Conservation (phyloP, 2,797 vertebrate genomes). For the Phrynocephalus vlangalii region DNA sequence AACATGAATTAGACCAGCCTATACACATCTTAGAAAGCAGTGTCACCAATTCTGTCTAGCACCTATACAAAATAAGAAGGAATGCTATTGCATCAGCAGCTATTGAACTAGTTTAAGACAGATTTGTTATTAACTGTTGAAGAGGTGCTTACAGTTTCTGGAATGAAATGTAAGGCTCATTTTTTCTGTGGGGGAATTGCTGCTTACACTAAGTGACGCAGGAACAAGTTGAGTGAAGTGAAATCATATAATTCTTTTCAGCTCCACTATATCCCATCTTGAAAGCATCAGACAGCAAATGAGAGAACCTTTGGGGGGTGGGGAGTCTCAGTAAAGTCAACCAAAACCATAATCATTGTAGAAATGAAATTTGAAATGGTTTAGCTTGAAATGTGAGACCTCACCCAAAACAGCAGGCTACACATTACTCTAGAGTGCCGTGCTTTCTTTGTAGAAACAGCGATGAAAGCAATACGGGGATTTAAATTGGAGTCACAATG, state of each 20-base stretch:
- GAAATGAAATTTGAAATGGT: not conserved
- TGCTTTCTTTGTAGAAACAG: not conserved
- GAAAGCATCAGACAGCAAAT: not conserved
- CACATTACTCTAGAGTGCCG: not conserved
- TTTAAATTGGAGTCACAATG: not conserved
- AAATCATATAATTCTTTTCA: not conserved
- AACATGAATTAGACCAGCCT: not conserved
- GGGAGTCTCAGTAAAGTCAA: no score
- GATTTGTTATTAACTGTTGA: not conserved
- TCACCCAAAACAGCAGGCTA: not conserved
- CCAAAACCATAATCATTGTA: not conserved
- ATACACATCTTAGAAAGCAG: not conserved
- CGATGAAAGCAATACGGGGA: not conserved
- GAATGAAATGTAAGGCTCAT: not conserved
- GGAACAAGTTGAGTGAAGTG: not conserved
- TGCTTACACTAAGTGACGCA: not conserved
- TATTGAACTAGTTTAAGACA: conserved; percentile 3
- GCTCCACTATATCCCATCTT: not conserved
- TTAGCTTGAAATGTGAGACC: not conserved
- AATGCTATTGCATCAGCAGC: conserved; percentile 2
- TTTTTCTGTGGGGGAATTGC: not conserved
- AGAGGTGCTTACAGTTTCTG: conserved; percentile 15
- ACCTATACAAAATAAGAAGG: conserved; percentile 10
- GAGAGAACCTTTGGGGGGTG: not conserved
- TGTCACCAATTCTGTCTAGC: not conserved